Evolutionary conservation across 1,140 invertebrate species (phyloP), one percentile per base, ranked within the genome.

Genomic region (Lethrus apterus): DNA sequence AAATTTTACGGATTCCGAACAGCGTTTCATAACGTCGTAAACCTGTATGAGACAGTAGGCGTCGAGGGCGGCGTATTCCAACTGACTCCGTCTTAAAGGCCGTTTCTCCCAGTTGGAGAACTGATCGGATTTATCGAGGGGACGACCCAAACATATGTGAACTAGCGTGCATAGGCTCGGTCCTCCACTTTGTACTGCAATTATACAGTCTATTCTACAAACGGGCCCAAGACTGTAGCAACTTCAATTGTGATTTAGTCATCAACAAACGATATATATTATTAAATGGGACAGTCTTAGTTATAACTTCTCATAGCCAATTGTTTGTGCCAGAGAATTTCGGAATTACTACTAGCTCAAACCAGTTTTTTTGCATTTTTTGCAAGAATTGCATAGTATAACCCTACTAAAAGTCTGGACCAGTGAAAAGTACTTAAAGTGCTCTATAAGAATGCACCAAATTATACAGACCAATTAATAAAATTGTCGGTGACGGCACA

Each of bases 41-140:
- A 89, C 68, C 68, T 89, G 76, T 44, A 92, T 55, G 9, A 92
- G 68, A 54, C 87, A 86, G 69, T 78, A 81, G 2, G 86, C 85
- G 72, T 91, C 87, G 18, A 89, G 58, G 19, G 86, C 86, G 46
- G 87, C 89, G 76, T 93, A 93, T 48, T 68, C 62, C 19, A 88
- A 76, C 70, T 93, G 89, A 43, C 75, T 75, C 29, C 74, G 62
- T 44, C 87, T 66, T 17, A 93, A 64, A 15, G 89, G 89, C 58
- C 89, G 71, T 48, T 77, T 71, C 60, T 89, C 84, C 89, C 89
- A 93, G 69, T 92, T 84, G 0, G 86, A 90, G 70, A 89, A 86
- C 55, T 90, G 88, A 65, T 92, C 84, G 3, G 73, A 71, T 67
- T 93, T 93, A 63, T 86, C 76, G 1, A 93, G 62, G 17, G 78